These are phyloP conservation scores for Erythrolamprus reginae DNA, from an alignment of 2,113 vertebrate genomes.

Conservation along the genomic window DNA sequence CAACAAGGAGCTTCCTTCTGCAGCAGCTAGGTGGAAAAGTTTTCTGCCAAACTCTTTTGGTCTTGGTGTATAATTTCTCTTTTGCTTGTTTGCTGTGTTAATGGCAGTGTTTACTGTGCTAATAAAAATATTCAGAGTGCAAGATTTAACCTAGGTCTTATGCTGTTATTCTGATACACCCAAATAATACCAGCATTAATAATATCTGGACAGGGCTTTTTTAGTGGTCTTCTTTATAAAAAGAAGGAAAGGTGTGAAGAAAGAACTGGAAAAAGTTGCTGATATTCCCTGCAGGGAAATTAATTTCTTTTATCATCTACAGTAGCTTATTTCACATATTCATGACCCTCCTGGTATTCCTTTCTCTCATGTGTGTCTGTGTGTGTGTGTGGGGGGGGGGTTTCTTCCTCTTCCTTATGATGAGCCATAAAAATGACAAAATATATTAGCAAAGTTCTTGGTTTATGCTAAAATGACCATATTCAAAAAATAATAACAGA, in stretches of 20 bases:
- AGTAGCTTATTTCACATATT: slow-evolving; percentile 76
- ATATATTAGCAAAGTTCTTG: slow-evolving; percentile 78
- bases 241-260: slow-evolving; percentile 3
- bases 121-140: slow-evolving; percentile 54
- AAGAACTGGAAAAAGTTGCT: slow-evolving; percentile 49
- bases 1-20: rapidly evolving
- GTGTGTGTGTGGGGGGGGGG: not conserved
- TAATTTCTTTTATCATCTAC: slow-evolving; percentile 73
- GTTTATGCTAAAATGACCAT: slow-evolving; percentile 79
- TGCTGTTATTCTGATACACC: slow-evolving; percentile 51
- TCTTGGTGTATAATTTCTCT: slow-evolving; percentile 1
- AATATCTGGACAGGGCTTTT: slow-evolving; percentile 31
- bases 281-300: slow-evolving; percentile 69
- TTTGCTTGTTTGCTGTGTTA: slow-evolving; percentile 46
- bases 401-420: slow-evolving; percentile 64
- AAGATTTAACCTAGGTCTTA: slow-evolving; percentile 46
- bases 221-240: not conserved
- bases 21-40: not conserved
- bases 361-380: slow-evolving; percentile 29
- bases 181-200: slow-evolving; percentile 60
- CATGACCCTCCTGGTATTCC: slow-evolving; percentile 68
- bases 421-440: slow-evolving; percentile 79
- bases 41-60: slow-evolving; percentile 1
- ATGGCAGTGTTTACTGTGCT: slow-evolving; percentile 35
- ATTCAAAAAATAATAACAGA: slow-evolving; percentile 83